Evolutionary conservation across 2,888 invertebrate species (phyloP).

Genomic region (Flabesymbios commensalis): DNA sequence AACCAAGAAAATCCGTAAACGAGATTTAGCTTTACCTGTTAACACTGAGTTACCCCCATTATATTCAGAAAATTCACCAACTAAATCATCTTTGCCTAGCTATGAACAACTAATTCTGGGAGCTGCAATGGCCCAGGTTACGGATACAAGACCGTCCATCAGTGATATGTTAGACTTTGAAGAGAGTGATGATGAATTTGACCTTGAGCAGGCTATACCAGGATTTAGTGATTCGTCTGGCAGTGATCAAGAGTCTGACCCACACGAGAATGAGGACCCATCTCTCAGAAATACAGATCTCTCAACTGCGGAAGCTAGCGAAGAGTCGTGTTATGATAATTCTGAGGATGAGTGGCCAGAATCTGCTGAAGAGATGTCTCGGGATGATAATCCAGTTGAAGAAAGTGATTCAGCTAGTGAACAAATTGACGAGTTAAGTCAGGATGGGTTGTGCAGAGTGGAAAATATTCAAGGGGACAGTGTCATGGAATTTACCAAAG

Average conservation of each 20-base stretch:
- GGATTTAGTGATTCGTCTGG: conserved; percentile 6
- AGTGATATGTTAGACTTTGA: conserved; percentile 12
- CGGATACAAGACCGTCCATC: conserved; percentile 5
- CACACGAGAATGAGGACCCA: neutral
- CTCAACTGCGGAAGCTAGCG: too few relatives aligned
- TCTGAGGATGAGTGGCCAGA: too few relatives aligned
- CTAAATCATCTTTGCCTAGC: conserved; percentile 9
- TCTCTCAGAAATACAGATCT: too few relatives aligned
- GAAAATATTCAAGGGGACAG: too few relatives aligned
- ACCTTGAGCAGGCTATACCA: conserved; percentile 13
- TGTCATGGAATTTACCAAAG: too few relatives aligned
- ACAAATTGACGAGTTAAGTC: too few relatives aligned
- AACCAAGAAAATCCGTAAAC: neutral
- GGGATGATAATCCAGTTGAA: too few relatives aligned
- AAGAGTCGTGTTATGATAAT: too few relatives aligned
- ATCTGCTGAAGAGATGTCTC: too few relatives aligned
- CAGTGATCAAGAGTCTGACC: neutral
- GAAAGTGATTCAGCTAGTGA: too few relatives aligned
- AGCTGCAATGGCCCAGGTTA: neutral
- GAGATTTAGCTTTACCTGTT: neutral
- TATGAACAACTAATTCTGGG: neutral
- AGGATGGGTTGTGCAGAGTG: too few relatives aligned
- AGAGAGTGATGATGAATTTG: conserved; percentile 9
- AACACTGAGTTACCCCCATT: too few relatives aligned
- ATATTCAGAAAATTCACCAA: conserved; percentile 1